phyloP scores from a whole-genome alignment of 2,113 vertebrate genomes.

The Corapipo altera region DNA sequence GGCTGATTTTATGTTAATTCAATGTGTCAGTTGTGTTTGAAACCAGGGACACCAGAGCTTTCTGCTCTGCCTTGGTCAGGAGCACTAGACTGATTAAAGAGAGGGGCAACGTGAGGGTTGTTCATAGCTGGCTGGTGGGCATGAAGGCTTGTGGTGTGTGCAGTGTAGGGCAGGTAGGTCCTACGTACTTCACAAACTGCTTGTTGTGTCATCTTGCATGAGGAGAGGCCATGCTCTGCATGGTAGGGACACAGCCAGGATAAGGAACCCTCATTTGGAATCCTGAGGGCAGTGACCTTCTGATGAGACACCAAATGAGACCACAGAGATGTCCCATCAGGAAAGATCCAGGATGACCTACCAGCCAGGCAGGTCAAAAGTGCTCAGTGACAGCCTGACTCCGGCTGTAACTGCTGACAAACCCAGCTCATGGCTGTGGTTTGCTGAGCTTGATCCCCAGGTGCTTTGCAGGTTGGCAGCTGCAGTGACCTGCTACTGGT shows the following conservation, averaged over 20 bases:
- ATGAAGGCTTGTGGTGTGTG: neutral
- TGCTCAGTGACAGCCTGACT: neutral
- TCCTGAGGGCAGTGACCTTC: neutral
- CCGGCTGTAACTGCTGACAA: neutral
- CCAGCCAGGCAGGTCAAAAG: neutral
- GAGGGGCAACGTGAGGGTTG: neutral
- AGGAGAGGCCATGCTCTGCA: neutral
- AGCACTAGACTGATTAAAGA: neutral
- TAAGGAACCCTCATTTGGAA: neutral
- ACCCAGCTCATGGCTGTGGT: neutral
- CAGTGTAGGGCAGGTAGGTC: neutral
- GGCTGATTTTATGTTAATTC: constrained; percentile 63
- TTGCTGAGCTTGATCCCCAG: neutral
- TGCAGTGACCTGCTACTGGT: neutral
- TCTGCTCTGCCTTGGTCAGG: neutral
- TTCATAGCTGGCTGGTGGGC: neutral
- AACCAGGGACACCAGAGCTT: constrained; percentile 1
- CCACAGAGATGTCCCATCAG: neutral
- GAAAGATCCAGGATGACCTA: neutral
- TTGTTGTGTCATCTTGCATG: neutral
- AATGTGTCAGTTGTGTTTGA: constrained; percentile 62
- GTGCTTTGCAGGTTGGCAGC: neutral
- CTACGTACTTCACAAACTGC: neutral
- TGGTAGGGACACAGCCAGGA: accelerated
- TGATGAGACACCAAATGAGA: neutral